These are phyloP conservation scores for Hystrix cristata DNA, from an alignment of 2,113 vertebrate species.

Conservation along the genomic window DNA sequence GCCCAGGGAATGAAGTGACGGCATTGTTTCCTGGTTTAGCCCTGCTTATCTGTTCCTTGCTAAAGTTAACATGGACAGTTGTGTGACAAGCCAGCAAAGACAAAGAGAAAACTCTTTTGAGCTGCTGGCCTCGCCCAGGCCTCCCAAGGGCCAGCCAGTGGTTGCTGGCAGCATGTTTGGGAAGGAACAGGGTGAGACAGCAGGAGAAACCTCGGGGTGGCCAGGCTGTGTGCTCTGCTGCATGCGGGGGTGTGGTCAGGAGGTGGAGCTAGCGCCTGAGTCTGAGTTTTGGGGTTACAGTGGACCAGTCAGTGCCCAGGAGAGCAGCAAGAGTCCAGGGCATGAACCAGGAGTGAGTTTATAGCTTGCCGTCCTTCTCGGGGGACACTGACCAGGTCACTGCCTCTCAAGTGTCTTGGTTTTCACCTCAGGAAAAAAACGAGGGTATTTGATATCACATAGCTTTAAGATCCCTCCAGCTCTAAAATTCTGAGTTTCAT, in stretches of 20 bases:
- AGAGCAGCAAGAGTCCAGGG: neutral
- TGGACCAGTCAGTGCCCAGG: neutral
- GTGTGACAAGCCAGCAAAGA: neutral
- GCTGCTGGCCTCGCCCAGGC: neutral
- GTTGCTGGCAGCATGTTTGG: neutral
- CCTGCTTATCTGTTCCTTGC: neutral
- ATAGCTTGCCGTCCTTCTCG: too few species aligned
- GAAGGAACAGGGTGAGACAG: neutral
- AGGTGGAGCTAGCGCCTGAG: neutral
- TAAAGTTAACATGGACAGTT: neutral
- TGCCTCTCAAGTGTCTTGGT: neutral
- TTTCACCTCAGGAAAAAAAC: neutral
- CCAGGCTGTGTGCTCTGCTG: fast-evolving
- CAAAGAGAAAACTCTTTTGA: too few species aligned
- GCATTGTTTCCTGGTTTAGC: neutral
- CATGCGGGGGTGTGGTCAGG: neutral
- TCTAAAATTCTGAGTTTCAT: neutral
- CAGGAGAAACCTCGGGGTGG: neutral
- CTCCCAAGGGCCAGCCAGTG: neutral
- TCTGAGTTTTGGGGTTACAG: neutral
- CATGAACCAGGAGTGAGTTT: neutral
- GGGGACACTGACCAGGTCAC: neutral
- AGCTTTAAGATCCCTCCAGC: neutral
- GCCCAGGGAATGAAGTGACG: neutral
- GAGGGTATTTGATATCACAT: neutral